These are phyloP conservation scores for Nasua narica DNA, from an alignment of 2,797 vertebrate species.

Conservation along the genomic window DNA sequence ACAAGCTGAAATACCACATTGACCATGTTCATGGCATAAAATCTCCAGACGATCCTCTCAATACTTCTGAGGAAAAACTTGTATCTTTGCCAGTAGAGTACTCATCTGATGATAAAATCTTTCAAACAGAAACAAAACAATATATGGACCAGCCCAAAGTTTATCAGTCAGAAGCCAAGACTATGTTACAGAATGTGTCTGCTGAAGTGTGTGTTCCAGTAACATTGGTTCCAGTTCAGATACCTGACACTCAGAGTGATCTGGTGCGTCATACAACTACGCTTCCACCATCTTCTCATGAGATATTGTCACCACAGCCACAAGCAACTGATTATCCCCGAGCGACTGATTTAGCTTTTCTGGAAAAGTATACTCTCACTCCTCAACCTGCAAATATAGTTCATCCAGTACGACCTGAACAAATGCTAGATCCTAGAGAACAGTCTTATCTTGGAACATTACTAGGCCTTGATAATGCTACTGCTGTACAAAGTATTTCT, in stretches of 20 bases:
- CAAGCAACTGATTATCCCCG: conserved; percentile 89
- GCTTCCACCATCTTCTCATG: conserved; percentile 78
- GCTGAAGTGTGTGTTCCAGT: conserved; percentile 82
- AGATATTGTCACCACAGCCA: conserved; percentile 80
- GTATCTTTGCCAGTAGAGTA: conserved; percentile 81
- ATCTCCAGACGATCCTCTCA: conserved; percentile 83
- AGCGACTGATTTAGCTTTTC: conserved; percentile 91
- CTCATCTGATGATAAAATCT: conserved; percentile 82
- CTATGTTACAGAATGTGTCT: conserved; percentile 79
- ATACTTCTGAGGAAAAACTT: conserved; percentile 84
- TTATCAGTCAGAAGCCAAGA: conserved; percentile 82
- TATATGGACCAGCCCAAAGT: conserved; percentile 83
- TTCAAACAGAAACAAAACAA: conserved; percentile 81
- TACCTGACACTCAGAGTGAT: conserved; percentile 81
- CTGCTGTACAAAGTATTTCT: conserved; percentile 88
- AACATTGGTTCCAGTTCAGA: conserved; percentile 86
- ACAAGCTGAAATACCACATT: conserved; percentile 97
- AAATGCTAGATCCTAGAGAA: conserved; percentile 94
- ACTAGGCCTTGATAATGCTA: conserved; percentile 90
- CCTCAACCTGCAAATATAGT: conserved; percentile 94
- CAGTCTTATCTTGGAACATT: conserved; percentile 95
- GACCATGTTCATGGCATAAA: conserved; percentile 95
- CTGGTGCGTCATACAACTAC: conserved; percentile 77
- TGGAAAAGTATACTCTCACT: conserved; percentile 97
- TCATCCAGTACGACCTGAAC: conserved; percentile 93